Base-by-base conservation (phyloP, 2,888 invertebrate species). In the Parasteatoda lunata region DNA sequence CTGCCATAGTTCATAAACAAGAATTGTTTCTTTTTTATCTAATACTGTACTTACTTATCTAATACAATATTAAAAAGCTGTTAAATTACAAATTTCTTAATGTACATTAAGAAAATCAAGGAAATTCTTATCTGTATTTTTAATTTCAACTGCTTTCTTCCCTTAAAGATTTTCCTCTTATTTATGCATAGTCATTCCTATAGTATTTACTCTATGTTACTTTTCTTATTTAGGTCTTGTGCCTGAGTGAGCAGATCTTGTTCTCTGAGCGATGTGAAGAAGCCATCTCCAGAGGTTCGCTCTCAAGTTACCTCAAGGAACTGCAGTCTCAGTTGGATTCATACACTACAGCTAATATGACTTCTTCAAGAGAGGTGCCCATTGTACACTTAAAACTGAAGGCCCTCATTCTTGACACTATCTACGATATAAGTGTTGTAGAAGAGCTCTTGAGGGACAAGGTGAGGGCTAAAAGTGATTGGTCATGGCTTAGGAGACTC, bases 401-500 rank as follows among this genome's bases (percentile, higher is more conserved):
- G 91, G 95, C 97, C 9, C 93, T 99, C 77, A 95, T 99, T 90
- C 93, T 99, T 90, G 99, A 99, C 91, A 95, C 97, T 30, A 97
- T 98, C 89, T 97, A 98, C 93, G 96, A 97, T 92, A 95, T 96
- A 88, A 94, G 95, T 84, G 95, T 98, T 48, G 94, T 98, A 65
- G 95, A 96, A 90, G 94, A 94, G 90, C 93, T 99, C 78, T 94
- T 97, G 87, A 93, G 94, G 72, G 90, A 91, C 8, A 93, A 94
- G 89, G 94, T 95, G 0, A 94, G 94, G 52, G 94, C 94, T 89
- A 91, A 93, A 11, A 93, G 92, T 30, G 96, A 97, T 91, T 99
- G 99, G 99, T 93, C 94, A 75, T 99, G 99, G 99, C 96, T 97
- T 92, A 96, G 97, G 92, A 98, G 98, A 92, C 93, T 99, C 72